Conservation (phyloP, 2,888 invertebrate genomes). For the Alloplasta piceator region DNA sequence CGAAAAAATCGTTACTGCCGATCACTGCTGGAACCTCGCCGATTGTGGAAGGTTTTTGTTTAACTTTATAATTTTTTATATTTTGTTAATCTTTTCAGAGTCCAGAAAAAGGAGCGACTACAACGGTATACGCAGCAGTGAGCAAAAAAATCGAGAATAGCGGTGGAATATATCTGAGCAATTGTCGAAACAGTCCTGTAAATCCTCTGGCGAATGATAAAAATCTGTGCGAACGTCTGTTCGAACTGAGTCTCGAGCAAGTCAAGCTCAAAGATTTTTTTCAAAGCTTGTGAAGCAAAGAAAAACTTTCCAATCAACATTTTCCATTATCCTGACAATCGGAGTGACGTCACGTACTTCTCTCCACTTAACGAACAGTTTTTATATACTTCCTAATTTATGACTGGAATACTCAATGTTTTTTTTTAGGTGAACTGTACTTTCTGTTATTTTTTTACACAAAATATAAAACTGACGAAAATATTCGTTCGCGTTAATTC, state of each 20-base stretch:
- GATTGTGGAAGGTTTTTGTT: no score
- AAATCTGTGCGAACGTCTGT: slow-evolving; percentile 87
- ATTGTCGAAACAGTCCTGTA: slow-evolving; percentile 87
- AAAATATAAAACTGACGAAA: slow-evolving; percentile 4
- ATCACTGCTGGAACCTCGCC: no score
- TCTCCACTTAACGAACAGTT: slow-evolving; percentile 1
- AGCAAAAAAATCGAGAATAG: slow-evolving; percentile 89
- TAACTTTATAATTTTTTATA: slow-evolving; percentile 64
- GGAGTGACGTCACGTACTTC: not conserved
- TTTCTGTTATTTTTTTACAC: not conserved
- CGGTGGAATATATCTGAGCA: slow-evolving; percentile 93
- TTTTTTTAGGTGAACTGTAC: not conserved
- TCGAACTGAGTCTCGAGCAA: slow-evolving; percentile 86
- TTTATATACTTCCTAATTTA: not conserved
- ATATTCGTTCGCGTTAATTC: slow-evolving; percentile 33
- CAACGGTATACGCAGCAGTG: slow-evolving; percentile 91
- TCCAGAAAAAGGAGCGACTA: slow-evolving; percentile 91
- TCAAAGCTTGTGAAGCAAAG: slow-evolving; percentile 61
- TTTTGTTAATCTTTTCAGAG: slow-evolving; percentile 84
- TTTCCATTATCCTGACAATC: no score
- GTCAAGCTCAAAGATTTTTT: slow-evolving; percentile 71
- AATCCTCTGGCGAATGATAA: slow-evolving; percentile 85
- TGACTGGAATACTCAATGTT: not conserved
- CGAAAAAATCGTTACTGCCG: no score
- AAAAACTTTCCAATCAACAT: not conserved